phyloP scores from a whole-genome alignment of 2,888 invertebrate species.

The Allacma fusca region DNA sequence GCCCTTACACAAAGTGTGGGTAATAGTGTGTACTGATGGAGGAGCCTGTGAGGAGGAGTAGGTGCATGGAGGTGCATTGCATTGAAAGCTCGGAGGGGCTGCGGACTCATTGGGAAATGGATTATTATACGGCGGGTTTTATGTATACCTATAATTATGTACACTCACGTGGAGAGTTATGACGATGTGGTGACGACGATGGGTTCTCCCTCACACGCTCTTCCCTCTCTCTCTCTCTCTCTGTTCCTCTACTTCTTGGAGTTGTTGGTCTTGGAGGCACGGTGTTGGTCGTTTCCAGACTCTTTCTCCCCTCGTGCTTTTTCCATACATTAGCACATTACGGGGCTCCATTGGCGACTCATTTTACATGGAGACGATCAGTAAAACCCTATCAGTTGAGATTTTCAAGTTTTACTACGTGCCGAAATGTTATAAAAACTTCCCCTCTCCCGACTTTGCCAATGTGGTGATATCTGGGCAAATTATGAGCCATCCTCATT shows the following conservation, averaged over 20 bases:
- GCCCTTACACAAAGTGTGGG: too few species aligned
- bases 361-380: constrained; percentile 43
- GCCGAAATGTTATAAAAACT: constrained; percentile 41
- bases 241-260: neutral
- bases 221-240: neutral
- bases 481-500: constrained; percentile 50
- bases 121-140: too few species aligned
- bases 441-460: constrained; percentile 30
- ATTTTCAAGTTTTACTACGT: constrained; percentile 48
- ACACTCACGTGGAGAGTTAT: neutral
- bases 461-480: constrained; percentile 36
- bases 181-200: neutral
- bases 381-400: constrained; percentile 50
- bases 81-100: too few species aligned
- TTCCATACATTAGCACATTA: constrained; percentile 26
- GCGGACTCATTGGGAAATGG: too few species aligned
- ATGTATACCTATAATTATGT: too few species aligned
- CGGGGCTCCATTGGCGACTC: constrained; percentile 19
- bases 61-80: too few species aligned
- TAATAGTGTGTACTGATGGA: too few species aligned
- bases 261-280: neutral
- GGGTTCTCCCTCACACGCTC: neutral
- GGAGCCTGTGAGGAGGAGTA: too few species aligned
- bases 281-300: neutral
- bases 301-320: constrained; percentile 17